Evolutionary conservation across 92 coral and sea anemone genomes (phyloP), one percentile per base, ranked within the genome.

Genomic region (Siderastrea siderea): DNA sequence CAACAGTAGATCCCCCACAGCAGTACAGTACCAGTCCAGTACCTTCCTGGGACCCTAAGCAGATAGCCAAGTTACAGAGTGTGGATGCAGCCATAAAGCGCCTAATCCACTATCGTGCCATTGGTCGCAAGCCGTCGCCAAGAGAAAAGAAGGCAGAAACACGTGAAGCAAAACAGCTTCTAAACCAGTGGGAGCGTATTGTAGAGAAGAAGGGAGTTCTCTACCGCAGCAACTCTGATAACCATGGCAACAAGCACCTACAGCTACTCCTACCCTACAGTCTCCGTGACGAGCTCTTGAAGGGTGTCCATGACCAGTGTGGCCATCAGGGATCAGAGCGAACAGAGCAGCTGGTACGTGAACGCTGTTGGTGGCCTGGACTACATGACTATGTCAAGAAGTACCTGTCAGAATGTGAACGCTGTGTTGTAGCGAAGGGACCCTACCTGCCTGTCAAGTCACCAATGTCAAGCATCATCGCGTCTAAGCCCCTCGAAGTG

Each of bases 311-410:
- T 58, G 80, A 72, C 45, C 53, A 72, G 79, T 74, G 53, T 83
- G 87, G 78, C 69, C 87, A 83, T 65, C 87, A 83, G 71, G 87
- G 87, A 38, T 3, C 80, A 59, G 80, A 83, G 60, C 55, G 80
- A 73, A 83, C 87, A 47, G 87, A 83, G 71, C 85, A 63, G 85
- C 43, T 80, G 43, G 60, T 66, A 3, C n/a, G 85, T 2, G 44
- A 66, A 13, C 75, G 79, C 49, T 83, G 87, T 43, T 83, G 80
- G 87, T 83, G 87, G 87, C 70, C 87, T 54, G 79, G 87, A 65
- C 67, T 63, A 13, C 71, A 72, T 54, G 55, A 47, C 68, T 57
- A 83, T 13, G 80, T 83, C 9, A 83, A 59, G 80, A 11, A 65
- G 68, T 83, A 65, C 68, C 50, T 83, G 26, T 58, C 79, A 6